Base-by-base conservation (phyloP, 2,888 invertebrate genomes). In the Drosophila demipolita region DNA sequence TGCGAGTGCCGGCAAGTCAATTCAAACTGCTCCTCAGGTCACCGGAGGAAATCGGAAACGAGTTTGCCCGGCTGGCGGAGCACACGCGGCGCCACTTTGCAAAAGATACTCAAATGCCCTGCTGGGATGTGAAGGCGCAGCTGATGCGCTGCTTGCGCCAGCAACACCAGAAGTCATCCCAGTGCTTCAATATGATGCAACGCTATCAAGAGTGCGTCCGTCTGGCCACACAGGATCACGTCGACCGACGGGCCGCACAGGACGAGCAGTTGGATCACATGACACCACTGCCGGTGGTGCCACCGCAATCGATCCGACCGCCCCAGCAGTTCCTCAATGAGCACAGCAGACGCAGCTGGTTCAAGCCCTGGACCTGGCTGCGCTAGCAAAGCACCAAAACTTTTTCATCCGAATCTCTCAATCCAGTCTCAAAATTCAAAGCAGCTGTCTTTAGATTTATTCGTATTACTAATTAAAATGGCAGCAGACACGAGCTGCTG, bases 361-460 rank as follows among this genome's bases (percentile, higher is more conserved):
- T 63, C 26, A 73, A 80, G 40, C 75, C 78, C 9, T 85, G 85
- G 85, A 78, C 73, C 17, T 85, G 89, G 85, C 55, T 89, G 8
- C 71, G 69, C 23, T 85, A 63, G 49, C 3, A 0, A 5, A n/a
- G 12, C 15, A n/a, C 26, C 5, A 11, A 29, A 17, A 29, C 29
- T 29, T n/a, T n/a, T 12, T 1, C 11, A 17, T 11, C 17, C n/a
- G 3, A 29, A 45, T 23, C 15, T n/a, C n/a, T 7, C 20, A 17
- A 26, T 23, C 15, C 8, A 64, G 1, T 17, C 9, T 23, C 77
- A 35, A 75, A 75, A 77, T 75, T 77, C 26, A 29, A 48, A 33
- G 65, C 76, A 75, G 35, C 26, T 33, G 45, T 42, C 61, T 33
- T 35, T 11, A 60, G 38, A 23, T 58, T 58, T 58, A 66, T 75